Evolutionary conservation across 2,113 vertebrate species (phyloP).

Genomic region (Choloepus hoffmanni): DNA sequence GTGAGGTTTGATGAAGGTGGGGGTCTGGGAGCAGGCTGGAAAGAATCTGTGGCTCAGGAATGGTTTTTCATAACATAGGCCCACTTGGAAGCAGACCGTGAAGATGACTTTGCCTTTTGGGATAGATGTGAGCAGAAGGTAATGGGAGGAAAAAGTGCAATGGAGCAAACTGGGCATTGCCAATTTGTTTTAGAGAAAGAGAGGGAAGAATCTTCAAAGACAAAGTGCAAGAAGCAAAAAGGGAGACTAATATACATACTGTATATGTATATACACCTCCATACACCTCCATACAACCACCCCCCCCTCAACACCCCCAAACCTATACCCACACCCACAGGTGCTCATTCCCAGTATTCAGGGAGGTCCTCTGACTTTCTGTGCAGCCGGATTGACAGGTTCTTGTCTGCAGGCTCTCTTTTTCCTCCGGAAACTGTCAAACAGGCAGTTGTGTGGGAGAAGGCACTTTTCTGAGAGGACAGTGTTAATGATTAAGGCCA

Average conservation of each 20-base stretch:
- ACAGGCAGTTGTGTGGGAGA: neutral
- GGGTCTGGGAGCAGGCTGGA: neutral
- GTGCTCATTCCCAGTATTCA: accelerated
- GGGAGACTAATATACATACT: neutral
- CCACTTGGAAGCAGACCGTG: neutral
- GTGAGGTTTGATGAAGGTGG: conserved; percentile 6
- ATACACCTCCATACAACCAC: neutral
- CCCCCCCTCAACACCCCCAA: no score
- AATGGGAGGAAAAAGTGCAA: neutral
- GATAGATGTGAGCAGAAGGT: conserved; percentile 26
- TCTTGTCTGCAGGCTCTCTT: conserved; percentile 48
- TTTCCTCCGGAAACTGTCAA: conserved; percentile 60
- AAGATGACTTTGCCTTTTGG: conserved; percentile 46
- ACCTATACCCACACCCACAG: accelerated
- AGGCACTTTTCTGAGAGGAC: conserved; percentile 25
- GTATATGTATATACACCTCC: neutral
- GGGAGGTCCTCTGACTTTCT: neutral
- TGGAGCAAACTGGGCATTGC: neutral
- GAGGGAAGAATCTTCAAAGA: conserved; percentile 58
- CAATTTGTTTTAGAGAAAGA: conserved; percentile 50
- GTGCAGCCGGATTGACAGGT: neutral
- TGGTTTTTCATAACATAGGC: neutral
- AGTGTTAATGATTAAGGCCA: conserved; percentile 57
- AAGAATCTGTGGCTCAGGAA: neutral
- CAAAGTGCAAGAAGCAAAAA: neutral